Evolutionary conservation across 2,113 vertebrate genomes (phyloP).

Genomic region (Synodontis membranacea): DNA sequence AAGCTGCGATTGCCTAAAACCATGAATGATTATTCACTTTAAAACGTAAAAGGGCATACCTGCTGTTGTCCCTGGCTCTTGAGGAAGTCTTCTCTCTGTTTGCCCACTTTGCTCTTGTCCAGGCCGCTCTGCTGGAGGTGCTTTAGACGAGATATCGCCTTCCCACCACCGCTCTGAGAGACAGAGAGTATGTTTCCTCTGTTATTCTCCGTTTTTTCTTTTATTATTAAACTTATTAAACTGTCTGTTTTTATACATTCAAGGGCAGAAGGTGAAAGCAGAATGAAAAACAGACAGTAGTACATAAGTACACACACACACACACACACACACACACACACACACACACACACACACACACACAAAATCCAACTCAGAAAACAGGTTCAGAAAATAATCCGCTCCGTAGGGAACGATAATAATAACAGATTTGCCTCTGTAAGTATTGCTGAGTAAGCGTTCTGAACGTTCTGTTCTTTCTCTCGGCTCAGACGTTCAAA

Average conservation of each 20-base stretch:
- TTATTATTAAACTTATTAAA: not conserved
- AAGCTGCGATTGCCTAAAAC: not conserved
- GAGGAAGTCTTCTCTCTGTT: constrained; percentile 88
- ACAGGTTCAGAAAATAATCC: not conserved
- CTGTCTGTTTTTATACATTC: not conserved
- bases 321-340: constrained; percentile 32
- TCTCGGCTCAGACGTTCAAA: not conserved
- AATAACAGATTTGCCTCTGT: not conserved
- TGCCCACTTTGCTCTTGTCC: constrained; percentile 87
- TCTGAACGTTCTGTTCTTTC: not conserved
- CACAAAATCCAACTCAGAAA: not conserved
- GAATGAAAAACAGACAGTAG: not conserved
- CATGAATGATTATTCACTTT: not conserved
- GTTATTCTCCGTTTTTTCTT: not conserved
- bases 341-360: constrained; percentile 13
- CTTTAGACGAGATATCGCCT: constrained; percentile 87
- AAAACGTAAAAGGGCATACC: constrained; percentile 70
- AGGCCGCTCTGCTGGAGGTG: constrained; percentile 86
- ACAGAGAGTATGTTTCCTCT: not conserved
- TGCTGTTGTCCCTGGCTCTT: constrained; percentile 92
- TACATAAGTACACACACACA: constrained; percentile 1
- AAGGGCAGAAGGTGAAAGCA: not conserved
- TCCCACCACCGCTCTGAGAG: constrained; percentile 74
- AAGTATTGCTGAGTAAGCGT: not conserved
- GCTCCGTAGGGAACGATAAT: not conserved